Base-by-base conservation (phyloP, 35 echinoderm and acorn worm species). In the Strongylocentrotus purpuratus region DNA sequence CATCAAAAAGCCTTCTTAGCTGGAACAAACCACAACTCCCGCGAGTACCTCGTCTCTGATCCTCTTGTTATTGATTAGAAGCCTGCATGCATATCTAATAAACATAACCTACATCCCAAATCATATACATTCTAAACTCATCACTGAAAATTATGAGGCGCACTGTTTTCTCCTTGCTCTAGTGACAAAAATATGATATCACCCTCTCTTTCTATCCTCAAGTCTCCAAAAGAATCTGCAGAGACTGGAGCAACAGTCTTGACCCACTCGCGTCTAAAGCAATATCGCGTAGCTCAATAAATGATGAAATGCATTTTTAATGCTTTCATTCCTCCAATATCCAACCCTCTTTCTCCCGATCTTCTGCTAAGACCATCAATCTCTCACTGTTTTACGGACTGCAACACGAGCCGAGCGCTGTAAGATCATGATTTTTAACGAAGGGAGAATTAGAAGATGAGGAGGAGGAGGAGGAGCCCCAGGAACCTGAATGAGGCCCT, bases 281-380 rank as follows among this genome's bases (percentile, higher is more conserved):
- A 55, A 55, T 1, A 55, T 10, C 50, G 65, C 20, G 65, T 28
- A 14, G 10, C 65, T 78, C 65, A 78, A 78, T 78, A 78, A 78
- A 78, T 78, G 20, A 78, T 78, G 20, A 28, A 78, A 78, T 78
- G 65, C 20, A 78, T 78, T 78, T 78, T 78, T 78, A 78, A 78
- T 78, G 28, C n/a, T 45, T 89, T 89, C 87, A 18, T 89, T 89
- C 33, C 87, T 45, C 45, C 7, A 89, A 7, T 89, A 78, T 45
- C 87, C 25, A 89, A 4, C 87, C 20, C 33, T 89, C 33, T 89
- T 25, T 35, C 45, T 35, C 87, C 6, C 87, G 15, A 89, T 89
- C 65, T 35, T 89, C 87, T 89, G 87, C 32, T 89, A 89, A 89
- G 87, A 33, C 45, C 87, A 89, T 89, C 87, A 89, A 89, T 89